phyloP scores from a whole-genome alignment of 2,113 vertebrate species.

The Sorex araneus region DNA sequence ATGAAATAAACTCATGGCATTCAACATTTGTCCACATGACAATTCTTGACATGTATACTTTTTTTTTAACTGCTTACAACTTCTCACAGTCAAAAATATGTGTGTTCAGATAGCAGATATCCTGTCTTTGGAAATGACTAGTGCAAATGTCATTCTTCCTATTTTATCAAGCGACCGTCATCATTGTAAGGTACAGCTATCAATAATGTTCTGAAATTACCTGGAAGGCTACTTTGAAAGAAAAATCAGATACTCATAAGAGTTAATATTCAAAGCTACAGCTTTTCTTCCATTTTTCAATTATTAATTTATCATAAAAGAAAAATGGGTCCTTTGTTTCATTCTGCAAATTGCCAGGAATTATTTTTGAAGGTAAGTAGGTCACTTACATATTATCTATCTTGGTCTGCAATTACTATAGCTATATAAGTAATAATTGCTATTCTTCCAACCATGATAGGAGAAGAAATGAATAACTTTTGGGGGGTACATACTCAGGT shows the following conservation, averaged over 20 bases:
- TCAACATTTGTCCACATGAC: neutral
- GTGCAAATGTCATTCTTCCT: neutral
- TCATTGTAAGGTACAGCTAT: neutral
- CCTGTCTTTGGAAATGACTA: neutral
- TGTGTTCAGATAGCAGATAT: neutral
- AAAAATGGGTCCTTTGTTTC: slow-evolving; percentile 1
- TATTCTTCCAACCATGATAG: neutral
- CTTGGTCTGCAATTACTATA: slow-evolving; percentile 3
- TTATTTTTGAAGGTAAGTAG: slow-evolving; percentile 60
- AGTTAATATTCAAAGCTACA: slow-evolving; percentile 34
- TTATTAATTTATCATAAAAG: slow-evolving; percentile 50
- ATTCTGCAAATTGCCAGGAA: neutral
- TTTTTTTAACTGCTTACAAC: neutral
- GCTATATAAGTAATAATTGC: slow-evolving; percentile 40
- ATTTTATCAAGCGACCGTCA: neutral
- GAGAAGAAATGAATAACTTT: slow-evolving; percentile 21
- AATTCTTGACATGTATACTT: neutral
- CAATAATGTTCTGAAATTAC: neutral
- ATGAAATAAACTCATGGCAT: slow-evolving; percentile 2
- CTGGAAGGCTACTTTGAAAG: slow-evolving; percentile 17
- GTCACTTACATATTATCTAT: slow-evolving; percentile 12
- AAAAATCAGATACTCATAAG: neutral
- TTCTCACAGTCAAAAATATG: neutral
- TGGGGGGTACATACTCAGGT: neutral
- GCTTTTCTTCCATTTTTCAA: slow-evolving; percentile 43